phyloP scores from a whole-genome alignment of 2,113 vertebrate genomes.

The Zapornia atra region DNA sequence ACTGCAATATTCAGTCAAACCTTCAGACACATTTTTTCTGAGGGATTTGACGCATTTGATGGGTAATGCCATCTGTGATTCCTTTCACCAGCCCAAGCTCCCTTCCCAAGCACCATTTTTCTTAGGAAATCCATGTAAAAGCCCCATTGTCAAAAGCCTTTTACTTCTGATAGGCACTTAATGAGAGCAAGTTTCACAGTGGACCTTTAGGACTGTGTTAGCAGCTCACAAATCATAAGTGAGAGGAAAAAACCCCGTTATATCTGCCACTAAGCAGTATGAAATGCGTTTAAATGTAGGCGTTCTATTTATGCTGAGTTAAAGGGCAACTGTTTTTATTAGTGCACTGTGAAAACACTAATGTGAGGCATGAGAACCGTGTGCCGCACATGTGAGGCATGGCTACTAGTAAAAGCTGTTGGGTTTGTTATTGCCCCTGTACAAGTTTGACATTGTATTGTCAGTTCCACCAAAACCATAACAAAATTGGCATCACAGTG shows the following conservation, averaged over 20 bases:
- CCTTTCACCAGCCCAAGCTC: neutral
- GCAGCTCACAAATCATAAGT: neutral
- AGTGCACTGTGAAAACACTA: neutral
- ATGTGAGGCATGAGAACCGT: neutral
- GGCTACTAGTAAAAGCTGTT: fast-evolving
- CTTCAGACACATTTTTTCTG: neutral
- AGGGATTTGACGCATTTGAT: neutral
- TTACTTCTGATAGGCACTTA: neutral
- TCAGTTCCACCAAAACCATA: neutral
- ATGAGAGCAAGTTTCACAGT: neutral
- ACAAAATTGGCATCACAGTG: neutral
- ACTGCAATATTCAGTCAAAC: neutral
- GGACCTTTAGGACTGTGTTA: neutral
- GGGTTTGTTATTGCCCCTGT: neutral
- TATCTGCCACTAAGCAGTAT: neutral
- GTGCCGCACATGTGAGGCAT: neutral
- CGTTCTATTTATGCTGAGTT: neutral
- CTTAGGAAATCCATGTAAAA: neutral
- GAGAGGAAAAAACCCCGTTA: neutral
- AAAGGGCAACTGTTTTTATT: neutral
- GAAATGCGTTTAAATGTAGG: neutral
- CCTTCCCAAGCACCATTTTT: fast-evolving
- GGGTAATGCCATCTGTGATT: neutral
- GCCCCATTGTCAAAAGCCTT: neutral
- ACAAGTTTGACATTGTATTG: neutral